phyloP scores from a whole-genome alignment of 2,797 vertebrate species.

The Morelia viridis region DNA sequence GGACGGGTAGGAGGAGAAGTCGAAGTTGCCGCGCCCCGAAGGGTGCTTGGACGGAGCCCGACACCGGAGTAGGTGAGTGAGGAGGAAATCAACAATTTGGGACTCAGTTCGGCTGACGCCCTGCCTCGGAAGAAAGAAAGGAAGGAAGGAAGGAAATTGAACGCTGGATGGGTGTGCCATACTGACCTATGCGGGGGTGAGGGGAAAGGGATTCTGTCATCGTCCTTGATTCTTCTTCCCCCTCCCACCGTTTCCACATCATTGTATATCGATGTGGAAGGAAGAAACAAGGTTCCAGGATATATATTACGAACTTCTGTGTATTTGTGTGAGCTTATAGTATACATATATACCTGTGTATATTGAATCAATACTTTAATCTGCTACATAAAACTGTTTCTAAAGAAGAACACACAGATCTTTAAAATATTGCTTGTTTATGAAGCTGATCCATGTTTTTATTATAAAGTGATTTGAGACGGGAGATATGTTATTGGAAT shows the following conservation, averaged over 20 bases:
- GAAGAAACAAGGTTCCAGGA: not conserved
- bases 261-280: not conserved
- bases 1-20: conserved; percentile 18
- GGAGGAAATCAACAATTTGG: not conserved
- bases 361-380: not conserved
- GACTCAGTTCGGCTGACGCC: not conserved
- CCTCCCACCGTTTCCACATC: not conserved
- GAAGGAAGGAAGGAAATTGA: not conserved
- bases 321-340: not conserved
- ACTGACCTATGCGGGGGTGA: not conserved
- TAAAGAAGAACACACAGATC: not conserved
- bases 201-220: conserved; percentile 7
- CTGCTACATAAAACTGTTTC: not conserved
- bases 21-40: conserved; percentile 37
- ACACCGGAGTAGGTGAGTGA: conserved; percentile 8
- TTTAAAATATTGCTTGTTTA: not conserved
- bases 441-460: not conserved
- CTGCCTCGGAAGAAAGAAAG: not conserved
- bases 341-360: not conserved
- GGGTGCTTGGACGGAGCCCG: conserved; percentile 40
- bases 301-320: not conserved
- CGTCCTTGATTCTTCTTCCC: not conserved
- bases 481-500: not conserved
- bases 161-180: conserved; percentile 21
- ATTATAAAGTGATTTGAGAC: not conserved